phyloP scores from a whole-genome alignment of 1,140 invertebrate genomes.

The Calosoma granatense region DNA sequence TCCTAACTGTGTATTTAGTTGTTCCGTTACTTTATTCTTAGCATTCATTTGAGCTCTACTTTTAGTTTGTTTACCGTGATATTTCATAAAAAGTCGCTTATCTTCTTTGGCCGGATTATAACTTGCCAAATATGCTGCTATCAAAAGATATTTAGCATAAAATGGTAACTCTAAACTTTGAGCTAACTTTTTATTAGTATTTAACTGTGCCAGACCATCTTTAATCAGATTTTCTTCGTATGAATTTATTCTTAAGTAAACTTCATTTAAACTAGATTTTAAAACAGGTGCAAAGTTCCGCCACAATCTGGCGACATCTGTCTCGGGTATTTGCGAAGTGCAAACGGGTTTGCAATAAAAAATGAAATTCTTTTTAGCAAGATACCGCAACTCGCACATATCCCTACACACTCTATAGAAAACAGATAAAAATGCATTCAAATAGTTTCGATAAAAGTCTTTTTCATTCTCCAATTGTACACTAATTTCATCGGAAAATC shows the following conservation, averaged over 20 bases:
- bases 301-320: conserved; percentile 63
- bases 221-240: conserved; percentile 32
- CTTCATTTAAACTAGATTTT: conserved; percentile 59
- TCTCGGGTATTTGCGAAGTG: conserved; percentile 40
- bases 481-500: conserved; percentile 21
- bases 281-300: conserved; percentile 63
- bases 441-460: conserved; percentile 66
- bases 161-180: conserved; percentile 75
- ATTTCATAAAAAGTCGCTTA: conserved; percentile 69
- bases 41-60: conserved; percentile 41
- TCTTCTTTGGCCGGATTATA: conserved; percentile 82
- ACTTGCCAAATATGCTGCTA: conserved; percentile 82
- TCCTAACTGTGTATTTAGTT: conserved; percentile 50
- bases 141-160: conserved; percentile 79
- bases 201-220: conserved; percentile 39
- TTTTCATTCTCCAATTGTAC: conserved; percentile 37
- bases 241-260: conserved; percentile 59
- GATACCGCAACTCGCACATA: conserved; percentile 66
- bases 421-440: conserved; percentile 68
- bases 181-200: conserved; percentile 38
- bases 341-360: conserved; percentile 68
- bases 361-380: conserved; percentile 55
- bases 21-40: conserved; percentile 41
- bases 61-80: conserved; percentile 51
- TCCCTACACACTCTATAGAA: conserved; percentile 73